Percentiles rank a stretch among this genome's conserved stretches.
Conservation (phyloP, 2,888 invertebrate genomes). For the Sminthurides aquaticus region DNA sequence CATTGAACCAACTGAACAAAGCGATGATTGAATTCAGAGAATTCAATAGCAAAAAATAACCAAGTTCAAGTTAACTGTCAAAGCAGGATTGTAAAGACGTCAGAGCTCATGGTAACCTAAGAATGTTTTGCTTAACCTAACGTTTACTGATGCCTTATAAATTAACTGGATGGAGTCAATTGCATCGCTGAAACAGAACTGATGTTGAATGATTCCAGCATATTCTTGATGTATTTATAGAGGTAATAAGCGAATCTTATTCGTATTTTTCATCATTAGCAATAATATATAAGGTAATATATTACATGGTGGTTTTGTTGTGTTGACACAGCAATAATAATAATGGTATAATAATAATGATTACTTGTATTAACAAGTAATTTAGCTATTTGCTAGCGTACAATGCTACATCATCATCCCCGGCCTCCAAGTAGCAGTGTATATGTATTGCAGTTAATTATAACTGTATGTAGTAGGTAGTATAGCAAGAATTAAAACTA, state of each 20-base stretch:
- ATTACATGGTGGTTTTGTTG: constrained; percentile 7
- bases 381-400: neutral
- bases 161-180: too few relatives aligned
- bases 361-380: neutral
- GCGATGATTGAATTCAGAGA: too few relatives aligned
- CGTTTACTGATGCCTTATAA: too few relatives aligned
- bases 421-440: neutral
- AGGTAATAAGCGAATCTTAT: constrained; percentile 15
- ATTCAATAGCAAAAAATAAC: too few relatives aligned
- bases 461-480: too few relatives aligned
- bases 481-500: neutral
- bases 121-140: neutral
- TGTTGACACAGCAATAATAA: constrained; percentile 4
- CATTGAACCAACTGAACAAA: too few relatives aligned
- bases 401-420: neutral
- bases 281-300: constrained; percentile 9
- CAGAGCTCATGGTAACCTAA: neutral
- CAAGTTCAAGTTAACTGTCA: neutral
- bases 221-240: neutral
- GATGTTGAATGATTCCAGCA: neutral
- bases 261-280: constrained; percentile 9
- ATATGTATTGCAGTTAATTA: neutral
- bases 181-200: too few relatives aligned
- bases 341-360: neutral
- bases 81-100: neutral